Evolutionary conservation across 2,888 invertebrate species (phyloP), one percentile per base, ranked within the genome.

Genomic region (Ormia ochracea): DNA sequence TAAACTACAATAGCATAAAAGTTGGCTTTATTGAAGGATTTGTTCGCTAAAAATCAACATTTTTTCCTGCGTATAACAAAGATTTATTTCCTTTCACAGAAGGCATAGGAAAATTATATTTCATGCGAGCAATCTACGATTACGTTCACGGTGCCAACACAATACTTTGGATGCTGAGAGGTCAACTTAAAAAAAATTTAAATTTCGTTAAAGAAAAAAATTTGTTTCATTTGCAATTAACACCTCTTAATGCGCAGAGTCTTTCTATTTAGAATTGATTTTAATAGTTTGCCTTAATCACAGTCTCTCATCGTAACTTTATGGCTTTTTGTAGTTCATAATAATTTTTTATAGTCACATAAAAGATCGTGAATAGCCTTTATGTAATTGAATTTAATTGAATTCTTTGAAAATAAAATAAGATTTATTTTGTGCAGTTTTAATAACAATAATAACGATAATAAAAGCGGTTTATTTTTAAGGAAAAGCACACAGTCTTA

Each of bases 341-440:
- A 59, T 59, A 43, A 59, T 58, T 58, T 66, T 38, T 58, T 74
- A 33, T 33, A 59, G 54, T 36, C 43, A 61, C 17, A 43, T 45
- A 17, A 52, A 28, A 45, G 28, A 28, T 38, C 14, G 23, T 69
- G 14, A 61, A 63, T 63, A 48, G 61, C 31, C n/a, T 79, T 74
- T 79, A 19, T 45, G 3, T 65, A 73, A 78, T 78, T 78, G 78
- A 79, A 69, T 79, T 79, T 65, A 79, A 79, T 79, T 79, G 56
- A 69, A 74, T 74, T 79, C 69, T 74, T 52, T 69, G 36, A 2
- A 79, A 58, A 70, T 69, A 69, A 74, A 68, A 78, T 68, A 69
- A 63, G 78, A 78, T 78, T 78, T 78, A 78, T 78, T 56, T 50
- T 73, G 43, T 63, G 9, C 48, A 36, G 59, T 58, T 21, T 33